Evolutionary conservation across 1,140 invertebrate genomes (phyloP).

Genomic region (Potamilus streckersoni): DNA sequence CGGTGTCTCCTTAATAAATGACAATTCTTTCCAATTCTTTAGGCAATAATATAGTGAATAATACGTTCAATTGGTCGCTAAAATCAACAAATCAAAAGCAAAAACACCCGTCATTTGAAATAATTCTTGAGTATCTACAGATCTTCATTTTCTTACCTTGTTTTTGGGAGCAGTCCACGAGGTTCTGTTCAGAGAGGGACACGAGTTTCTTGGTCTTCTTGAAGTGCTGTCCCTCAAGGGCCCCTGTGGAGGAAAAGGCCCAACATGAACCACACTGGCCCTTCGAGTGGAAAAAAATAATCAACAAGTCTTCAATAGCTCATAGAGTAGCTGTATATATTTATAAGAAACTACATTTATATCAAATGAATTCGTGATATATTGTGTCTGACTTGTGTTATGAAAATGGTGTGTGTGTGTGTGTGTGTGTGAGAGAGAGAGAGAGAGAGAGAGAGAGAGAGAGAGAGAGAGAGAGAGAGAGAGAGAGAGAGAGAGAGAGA

Average conservation of each 20-base stretch:
- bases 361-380: neutral
- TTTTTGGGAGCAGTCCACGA: slow-evolving; percentile 88
- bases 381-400: neutral
- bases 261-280: slow-evolving; percentile 92
- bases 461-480: too few relatives aligned
- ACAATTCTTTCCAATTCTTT: too few relatives aligned
- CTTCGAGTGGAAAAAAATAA: slow-evolving; percentile 36
- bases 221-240: slow-evolving; percentile 95
- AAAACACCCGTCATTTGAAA: neutral
- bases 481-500: too few relatives aligned
- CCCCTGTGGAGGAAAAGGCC: slow-evolving; percentile 92
- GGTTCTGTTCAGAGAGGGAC: slow-evolving; percentile 96
- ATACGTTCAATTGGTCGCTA: too few relatives aligned
- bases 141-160: slow-evolving; percentile 16
- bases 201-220: slow-evolving; percentile 85
- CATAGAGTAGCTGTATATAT: neutral
- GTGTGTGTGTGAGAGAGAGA: too few relatives aligned
- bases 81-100: neutral
- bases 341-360: neutral
- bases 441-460: too few relatives aligned
- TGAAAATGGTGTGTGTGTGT: neutral
- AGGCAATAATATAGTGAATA: too few relatives aligned
- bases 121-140: too few relatives aligned
- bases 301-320: neutral
- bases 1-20: too few relatives aligned